A percentile compares a stretch with the other conserved stretches of the same genome.
Conservation (phyloP, 2,888 invertebrate species). For the Cheilosia grossa region DNA sequence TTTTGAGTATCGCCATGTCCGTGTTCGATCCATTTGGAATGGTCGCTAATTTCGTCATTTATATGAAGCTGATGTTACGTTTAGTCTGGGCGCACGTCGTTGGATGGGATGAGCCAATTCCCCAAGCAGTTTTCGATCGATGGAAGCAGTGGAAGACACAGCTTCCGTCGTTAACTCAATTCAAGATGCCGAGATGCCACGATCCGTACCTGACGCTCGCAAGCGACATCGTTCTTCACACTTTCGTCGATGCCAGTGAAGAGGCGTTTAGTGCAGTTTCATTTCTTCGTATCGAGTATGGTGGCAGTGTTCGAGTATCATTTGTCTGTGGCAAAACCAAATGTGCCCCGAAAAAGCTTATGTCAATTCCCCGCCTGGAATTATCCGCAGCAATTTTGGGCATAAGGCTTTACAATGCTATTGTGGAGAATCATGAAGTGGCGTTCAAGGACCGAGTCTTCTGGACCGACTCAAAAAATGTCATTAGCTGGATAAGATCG, state of each 20-base stretch:
- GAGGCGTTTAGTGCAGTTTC: slow-evolving; percentile 38
- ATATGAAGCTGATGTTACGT: slow-evolving; percentile 8
- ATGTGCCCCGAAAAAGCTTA: too few species aligned
- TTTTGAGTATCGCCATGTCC: slow-evolving; percentile 62
- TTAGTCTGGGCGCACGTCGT: slow-evolving; percentile 5
- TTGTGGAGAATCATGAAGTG: too few species aligned
- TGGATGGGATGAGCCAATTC: slow-evolving; percentile 29
- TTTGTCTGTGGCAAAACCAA: neutral
- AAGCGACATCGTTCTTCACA: slow-evolving; percentile 63
- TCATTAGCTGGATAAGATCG: slow-evolving; percentile 74
- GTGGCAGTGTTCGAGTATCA: slow-evolving; percentile 21
- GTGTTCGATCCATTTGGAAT: slow-evolving; percentile 66
- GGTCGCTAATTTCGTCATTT: slow-evolving; percentile 27
- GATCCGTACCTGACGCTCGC: slow-evolving; percentile 36
- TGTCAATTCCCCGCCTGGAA: too few species aligned
- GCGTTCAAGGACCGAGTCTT: too few species aligned
- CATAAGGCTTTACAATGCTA: too few species aligned
- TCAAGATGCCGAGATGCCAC: slow-evolving; percentile 11
- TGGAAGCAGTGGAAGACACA: slow-evolving; percentile 21
- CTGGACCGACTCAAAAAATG: too few species aligned
- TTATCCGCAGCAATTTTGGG: too few species aligned
- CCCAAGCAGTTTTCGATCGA: slow-evolving; percentile 3
- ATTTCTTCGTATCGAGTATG: slow-evolving; percentile 20
- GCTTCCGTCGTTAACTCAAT: neutral
- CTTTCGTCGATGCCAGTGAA: slow-evolving; percentile 17